Percentiles rank a stretch among this genome's conserved stretches.
phyloP scores from a whole-genome alignment of 1,140 invertebrate genomes.

The Diplogasteroides magnus region DNA sequence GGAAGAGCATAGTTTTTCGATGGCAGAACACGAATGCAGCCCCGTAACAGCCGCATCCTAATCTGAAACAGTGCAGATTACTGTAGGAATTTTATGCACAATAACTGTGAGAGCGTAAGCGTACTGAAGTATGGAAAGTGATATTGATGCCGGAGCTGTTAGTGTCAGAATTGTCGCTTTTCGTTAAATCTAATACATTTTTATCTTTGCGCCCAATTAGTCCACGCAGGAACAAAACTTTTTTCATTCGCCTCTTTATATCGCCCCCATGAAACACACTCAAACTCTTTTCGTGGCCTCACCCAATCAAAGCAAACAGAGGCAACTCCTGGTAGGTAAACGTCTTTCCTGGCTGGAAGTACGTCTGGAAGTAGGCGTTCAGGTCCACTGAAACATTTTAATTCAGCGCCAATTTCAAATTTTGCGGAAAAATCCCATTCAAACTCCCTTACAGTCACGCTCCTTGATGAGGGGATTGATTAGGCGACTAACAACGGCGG shows the following conservation, averaged over 20 bases:
- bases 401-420: neutral
- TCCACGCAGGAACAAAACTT: no score
- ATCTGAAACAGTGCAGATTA: no score
- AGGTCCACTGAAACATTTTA: conserved; percentile 79
- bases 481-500: conserved; percentile 86
- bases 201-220: no score
- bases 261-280: no score
- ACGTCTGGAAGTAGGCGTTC: conserved; percentile 87
- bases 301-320: conserved; percentile 88
- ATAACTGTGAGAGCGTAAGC: no score
- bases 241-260: no score
- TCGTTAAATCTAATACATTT: no score
- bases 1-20: conserved; percentile 86
- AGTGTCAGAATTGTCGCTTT: no score
- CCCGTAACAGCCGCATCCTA: neutral
- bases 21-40: conserved; percentile 82
- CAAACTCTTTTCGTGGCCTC: no score
- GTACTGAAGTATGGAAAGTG: no score
- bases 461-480: conserved; percentile 32
- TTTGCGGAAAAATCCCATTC: conserved; percentile 8
- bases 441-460: conserved; percentile 12
- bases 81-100: no score
- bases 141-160: no score
- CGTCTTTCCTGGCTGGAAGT: conserved; percentile 87
- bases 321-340: conserved; percentile 94